phyloP scores from a whole-genome alignment of 2,888 invertebrate genomes.

The Cylindroiulus punctatus region DNA sequence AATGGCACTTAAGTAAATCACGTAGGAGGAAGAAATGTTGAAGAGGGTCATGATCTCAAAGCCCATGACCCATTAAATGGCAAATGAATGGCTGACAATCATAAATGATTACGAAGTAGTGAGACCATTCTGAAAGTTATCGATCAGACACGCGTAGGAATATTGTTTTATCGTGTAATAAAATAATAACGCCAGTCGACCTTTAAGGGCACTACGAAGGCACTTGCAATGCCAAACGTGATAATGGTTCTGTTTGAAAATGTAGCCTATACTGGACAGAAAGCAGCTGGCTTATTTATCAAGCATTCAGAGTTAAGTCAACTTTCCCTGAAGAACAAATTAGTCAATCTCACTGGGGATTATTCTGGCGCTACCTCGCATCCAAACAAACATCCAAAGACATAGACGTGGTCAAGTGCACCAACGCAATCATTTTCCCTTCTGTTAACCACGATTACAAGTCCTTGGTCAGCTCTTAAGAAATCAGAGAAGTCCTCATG shows the following conservation, averaged over 20 bases:
- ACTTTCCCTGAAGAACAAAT: constrained; percentile 8
- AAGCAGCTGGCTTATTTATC: background rate
- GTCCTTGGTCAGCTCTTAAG: background rate
- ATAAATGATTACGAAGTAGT: background rate
- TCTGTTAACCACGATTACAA: background rate
- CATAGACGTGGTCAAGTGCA: background rate
- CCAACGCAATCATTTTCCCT: background rate
- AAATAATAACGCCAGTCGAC: constrained; percentile 1
- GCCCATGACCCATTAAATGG: background rate
- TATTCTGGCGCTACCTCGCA: constrained; percentile 4
- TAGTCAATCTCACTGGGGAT: constrained; percentile 13
- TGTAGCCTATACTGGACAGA: background rate
- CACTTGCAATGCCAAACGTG: too few species aligned
- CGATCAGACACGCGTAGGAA: background rate
- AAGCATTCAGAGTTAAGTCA: background rate
- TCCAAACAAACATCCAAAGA: background rate
- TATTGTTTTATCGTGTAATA: background rate
- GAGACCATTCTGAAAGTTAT: background rate
- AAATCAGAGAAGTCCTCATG: background rate
- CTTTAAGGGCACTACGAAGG: background rate
- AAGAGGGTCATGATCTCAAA: background rate
- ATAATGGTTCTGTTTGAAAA: too few species aligned
- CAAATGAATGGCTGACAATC: background rate
- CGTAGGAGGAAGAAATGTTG: background rate
- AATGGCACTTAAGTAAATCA: background rate